phyloP scores from a whole-genome alignment of 1,140 invertebrate genomes.

The Oryctes rhinoceros region DNA sequence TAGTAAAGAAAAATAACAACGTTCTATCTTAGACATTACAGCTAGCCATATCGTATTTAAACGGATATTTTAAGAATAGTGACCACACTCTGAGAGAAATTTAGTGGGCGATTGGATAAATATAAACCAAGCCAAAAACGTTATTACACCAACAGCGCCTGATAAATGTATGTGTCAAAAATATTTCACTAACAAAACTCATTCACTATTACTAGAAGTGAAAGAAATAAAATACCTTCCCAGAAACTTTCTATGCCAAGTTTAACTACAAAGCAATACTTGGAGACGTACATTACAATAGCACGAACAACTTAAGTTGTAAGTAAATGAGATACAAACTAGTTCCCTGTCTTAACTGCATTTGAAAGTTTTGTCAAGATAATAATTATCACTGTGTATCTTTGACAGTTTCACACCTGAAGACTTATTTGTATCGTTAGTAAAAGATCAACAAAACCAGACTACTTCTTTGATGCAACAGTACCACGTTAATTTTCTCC shows the following conservation, averaged over 20 bases:
- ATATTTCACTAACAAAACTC: constrained; percentile 3
- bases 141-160: constrained; percentile 1
- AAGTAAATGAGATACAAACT: too few relatives aligned
- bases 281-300: too few relatives aligned
- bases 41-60: not conserved
- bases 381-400: too few relatives aligned
- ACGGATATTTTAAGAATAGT: constrained; percentile 16
- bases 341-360: too few relatives aligned
- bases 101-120: constrained; percentile 31
- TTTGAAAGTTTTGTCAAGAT: too few relatives aligned
- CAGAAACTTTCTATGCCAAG: too few relatives aligned
- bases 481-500: too few relatives aligned
- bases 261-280: not conserved
- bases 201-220: not conserved
- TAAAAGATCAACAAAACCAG: too few relatives aligned
- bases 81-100: constrained; percentile 2
- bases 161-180: constrained; percentile 13
- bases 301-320: too few relatives aligned
- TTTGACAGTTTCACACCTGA: too few relatives aligned
- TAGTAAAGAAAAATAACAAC: not conserved
- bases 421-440: too few relatives aligned
- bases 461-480: too few relatives aligned
- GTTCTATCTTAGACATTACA: not conserved
- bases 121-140: constrained; percentile 33
- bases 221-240: not conserved